A percentile compares a stretch with the other conserved stretches of the same genome.
Evolutionary conservation across 2,888 invertebrate species (phyloP).

Genomic region (Dascillus cervinus): DNA sequence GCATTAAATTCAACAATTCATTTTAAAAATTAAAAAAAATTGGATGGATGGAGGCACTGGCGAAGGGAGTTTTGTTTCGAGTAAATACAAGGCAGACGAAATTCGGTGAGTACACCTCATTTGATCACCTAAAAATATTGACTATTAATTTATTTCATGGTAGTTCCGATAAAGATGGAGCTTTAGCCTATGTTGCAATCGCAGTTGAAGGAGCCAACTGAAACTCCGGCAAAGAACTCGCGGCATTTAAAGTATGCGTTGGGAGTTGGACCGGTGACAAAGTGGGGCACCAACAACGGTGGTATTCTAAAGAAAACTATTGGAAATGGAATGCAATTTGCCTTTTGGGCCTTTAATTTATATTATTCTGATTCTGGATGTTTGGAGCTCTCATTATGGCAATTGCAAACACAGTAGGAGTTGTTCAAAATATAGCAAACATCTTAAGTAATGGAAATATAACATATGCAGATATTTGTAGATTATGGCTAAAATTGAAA

Average conservation of each 20-base stretch:
- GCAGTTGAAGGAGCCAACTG: conserved; percentile 65
- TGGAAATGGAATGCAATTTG: conserved; percentile 48
- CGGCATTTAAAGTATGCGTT: conserved; percentile 66
- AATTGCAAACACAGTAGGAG: conserved; percentile 57
- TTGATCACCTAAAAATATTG: no score
- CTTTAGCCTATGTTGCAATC: conserved; percentile 66
- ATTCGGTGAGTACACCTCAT: conserved; percentile 51
- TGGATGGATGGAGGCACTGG: no score
- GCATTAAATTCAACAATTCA: no score
- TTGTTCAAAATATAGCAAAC: conserved; percentile 56
- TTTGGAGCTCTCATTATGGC: conserved; percentile 73
- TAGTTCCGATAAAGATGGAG: conserved; percentile 60
- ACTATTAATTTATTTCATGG: no score
- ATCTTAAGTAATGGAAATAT: conserved; percentile 52
- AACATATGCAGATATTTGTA: conserved; percentile 59
- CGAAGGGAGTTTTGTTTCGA: conserved; percentile 34
- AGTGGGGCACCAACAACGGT: conserved; percentile 58
- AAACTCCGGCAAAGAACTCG: conserved; percentile 58
- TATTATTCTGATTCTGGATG: conserved; percentile 80
- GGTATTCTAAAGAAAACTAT: conserved; percentile 59
- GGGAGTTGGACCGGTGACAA: conserved; percentile 65
- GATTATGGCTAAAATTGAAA: conserved; percentile 52
- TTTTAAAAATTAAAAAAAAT: no score
- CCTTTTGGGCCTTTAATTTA: conserved; percentile 68
- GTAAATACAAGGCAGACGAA: conserved; percentile 69